Base-by-base conservation (phyloP, 2,797 vertebrate species). In the Sebastes taczanowskii region DNA sequence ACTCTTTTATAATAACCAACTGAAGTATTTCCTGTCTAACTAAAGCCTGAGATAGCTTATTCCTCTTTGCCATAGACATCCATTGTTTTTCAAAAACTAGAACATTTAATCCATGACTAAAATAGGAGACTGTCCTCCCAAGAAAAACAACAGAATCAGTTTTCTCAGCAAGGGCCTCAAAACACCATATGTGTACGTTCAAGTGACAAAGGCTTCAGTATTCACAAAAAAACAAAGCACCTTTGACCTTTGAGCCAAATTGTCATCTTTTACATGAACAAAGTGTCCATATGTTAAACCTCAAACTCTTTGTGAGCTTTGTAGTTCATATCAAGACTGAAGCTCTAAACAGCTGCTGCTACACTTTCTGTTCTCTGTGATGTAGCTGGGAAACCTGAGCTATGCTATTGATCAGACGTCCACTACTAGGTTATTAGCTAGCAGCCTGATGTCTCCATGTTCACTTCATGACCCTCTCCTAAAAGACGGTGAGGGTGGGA, bases 391-490 rank as follows among this genome's bases (percentile, higher is more conserved):
- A 94, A 96, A 95, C 91, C 71, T 82, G 95, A 96, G 91, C 93
- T 83, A 65, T 32, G 71, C 91, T 94, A 96, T 95, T 92, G 95
- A 95, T 96, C 92, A 83, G 86, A 78, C 89, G 84, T 92, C 89
- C 85, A 86, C 88, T 88, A 65, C 62, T 84, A 81, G 87, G 89
- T 93, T 92, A 92, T 94, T 93, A 94, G 90, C 88, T 55, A 67
- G 87, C 89, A 86, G 89, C 90, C 90, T 90, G 89, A 88, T 94
- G 93, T 89, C 91, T 94, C 89, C 86, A 81, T 46, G 66, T 86
- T 88, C 82, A 88, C 87, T 86, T 88, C 82, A 82, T 87, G 88
- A 90, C 83, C 84, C 78, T 83, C 80, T 86, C 72, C 9, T 82
- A 60, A 84, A 85, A 86, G 73, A 89, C 84, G 79, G 61, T 55